Evolutionary conservation across 2,888 invertebrate species (phyloP), one percentile per base, ranked within the genome.

Genomic region (Miltochrista miniata): DNA sequence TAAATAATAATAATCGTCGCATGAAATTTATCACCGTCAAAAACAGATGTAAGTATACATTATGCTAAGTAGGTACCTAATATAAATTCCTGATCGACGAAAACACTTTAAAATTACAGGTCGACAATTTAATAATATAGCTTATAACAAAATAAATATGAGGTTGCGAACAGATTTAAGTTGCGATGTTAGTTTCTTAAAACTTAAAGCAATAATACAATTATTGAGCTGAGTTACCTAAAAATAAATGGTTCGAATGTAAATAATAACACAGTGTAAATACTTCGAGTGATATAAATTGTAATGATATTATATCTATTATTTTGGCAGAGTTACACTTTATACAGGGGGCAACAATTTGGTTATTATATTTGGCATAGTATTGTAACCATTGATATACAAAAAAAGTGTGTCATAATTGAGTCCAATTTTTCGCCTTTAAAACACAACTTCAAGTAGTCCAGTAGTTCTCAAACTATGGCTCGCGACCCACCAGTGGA

Each of bases 351-450:
- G 61, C 59, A 68, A 71, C 60, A 59, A 72, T 79, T 78, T 79
- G 71, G 70, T 72, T 68, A 76, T 64, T 54, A 66, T 71, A 72
- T 70, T 72, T 74, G 74, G 76, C 70, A 62, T 66, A 59, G 59
- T 59, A 61, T 36, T 62, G 60, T 45, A 61, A 66, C 51, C 52
- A 48, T 53, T 53, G 29, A 31, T 31, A 7, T 54, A 61, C 39
- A 61, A 51, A 10, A 24, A n/a, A n/a, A n/a, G n/a, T n/a, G 18
- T 5, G 18, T 24, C 18, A 4, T 4, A 24, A 24, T 24, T 2
- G 2, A 24, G 5, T 24, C 2, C 18, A 4, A 24, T 5, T 24
- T 24, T 4, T 24, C n/a, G n/a, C n/a, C 5, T 24, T 24, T 24
- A 24, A 24, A 24, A 24, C 5, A 24, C 18, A 24, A 24, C 18